Conservation (phyloP, 1,140 invertebrate genomes). For the Reticulitermes speratus region DNA sequence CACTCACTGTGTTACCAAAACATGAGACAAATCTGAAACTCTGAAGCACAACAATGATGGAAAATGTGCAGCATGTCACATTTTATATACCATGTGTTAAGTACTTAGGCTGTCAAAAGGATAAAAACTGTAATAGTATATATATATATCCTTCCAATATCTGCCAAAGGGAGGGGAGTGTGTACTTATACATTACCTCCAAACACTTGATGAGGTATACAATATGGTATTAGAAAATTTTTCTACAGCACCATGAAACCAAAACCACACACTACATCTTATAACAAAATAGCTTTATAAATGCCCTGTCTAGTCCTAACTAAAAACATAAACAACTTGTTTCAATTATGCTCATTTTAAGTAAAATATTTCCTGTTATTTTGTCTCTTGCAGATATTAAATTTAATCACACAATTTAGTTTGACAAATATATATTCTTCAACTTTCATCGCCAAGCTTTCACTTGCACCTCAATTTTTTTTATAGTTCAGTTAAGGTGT, state of each 20-base stretch:
- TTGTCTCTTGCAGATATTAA: neutral
- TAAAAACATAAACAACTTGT: conserved; percentile 5
- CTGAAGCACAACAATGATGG: neutral
- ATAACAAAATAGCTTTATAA: conserved; percentile 12
- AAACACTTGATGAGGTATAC: neutral
- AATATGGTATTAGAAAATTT: neutral
- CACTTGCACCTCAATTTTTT: neutral
- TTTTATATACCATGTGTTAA: neutral
- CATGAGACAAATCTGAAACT: neutral
- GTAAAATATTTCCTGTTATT: neutral
- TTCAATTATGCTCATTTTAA: neutral
- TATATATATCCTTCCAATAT: neutral
- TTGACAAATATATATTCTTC: conserved; percentile 14
- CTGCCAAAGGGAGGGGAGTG: neutral
- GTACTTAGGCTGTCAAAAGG: neutral
- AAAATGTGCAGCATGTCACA: neutral
- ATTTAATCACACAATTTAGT: neutral
- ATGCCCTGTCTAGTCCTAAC: conserved; percentile 4
- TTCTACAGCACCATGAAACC: conserved; percentile 17
- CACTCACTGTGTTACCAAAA: neutral
- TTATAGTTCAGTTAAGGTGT: neutral
- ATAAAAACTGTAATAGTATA: neutral
- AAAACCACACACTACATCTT: neutral
- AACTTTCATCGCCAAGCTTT: neutral
- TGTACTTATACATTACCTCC: neutral